Evolutionary conservation across 2,888 invertebrate genomes (phyloP).

Genomic region (Sminthurides aquaticus): DNA sequence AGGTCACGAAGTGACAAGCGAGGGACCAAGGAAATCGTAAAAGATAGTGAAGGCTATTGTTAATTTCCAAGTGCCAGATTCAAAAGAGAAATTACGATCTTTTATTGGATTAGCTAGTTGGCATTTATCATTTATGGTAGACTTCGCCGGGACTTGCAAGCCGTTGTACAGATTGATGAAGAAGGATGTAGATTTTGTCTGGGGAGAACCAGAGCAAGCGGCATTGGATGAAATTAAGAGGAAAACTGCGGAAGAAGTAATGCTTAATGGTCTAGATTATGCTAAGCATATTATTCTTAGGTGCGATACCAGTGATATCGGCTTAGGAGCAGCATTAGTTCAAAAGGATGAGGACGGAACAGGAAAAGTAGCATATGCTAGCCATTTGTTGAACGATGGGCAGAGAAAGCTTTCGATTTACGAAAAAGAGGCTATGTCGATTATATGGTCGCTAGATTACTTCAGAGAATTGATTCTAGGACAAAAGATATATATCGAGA

Average conservation of each 20-base stretch:
- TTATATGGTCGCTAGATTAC: constrained; percentile 24
- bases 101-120: constrained; percentile 43
- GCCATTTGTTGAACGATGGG: constrained; percentile 16
- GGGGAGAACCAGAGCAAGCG: constrained; percentile 20
- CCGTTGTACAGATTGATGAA: constrained; percentile 31
- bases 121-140: constrained; percentile 37
- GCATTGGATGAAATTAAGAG: constrained; percentile 26
- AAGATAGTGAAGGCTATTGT: constrained; percentile 31
- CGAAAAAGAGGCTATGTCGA: constrained; percentile 27
- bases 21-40: constrained; percentile 33
- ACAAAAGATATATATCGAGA: constrained; percentile 24
- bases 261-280: constrained; percentile 23
- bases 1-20: constrained; percentile 28
- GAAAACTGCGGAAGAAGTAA: constrained; percentile 8
- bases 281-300: constrained; percentile 20
- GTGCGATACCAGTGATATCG: constrained; percentile 25
- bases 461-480: constrained; percentile 25
- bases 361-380: constrained; percentile 21
- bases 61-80: constrained; percentile 33
- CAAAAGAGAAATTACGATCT: constrained; percentile 26
- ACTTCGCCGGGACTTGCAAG: constrained; percentile 34
- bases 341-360: constrained; percentile 15
- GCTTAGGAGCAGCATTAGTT: constrained; percentile 24
- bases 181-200: constrained; percentile 18
- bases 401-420: constrained; percentile 16